Base-by-base conservation (phyloP, 2,888 invertebrate species). In the Polydrusus tereticollis region DNA sequence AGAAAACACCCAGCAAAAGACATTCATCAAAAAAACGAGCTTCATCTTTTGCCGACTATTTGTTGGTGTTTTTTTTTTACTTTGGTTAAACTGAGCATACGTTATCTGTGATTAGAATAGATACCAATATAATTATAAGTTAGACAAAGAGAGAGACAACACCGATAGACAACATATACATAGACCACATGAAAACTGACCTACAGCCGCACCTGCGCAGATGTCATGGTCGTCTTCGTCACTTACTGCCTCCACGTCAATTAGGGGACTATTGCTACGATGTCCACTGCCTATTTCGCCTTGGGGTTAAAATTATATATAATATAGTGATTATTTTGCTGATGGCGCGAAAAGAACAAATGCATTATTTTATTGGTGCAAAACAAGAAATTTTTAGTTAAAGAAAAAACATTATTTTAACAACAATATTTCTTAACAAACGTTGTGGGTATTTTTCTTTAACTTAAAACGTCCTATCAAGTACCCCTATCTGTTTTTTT, bases 231-330 rank as follows among this genome's bases (percentile, higher is more conserved):
- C 72, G 55, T 72, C 72, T 63, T 72, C 72, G 41, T 74, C 74
- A 77, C 90, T 90, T 78, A 90, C 88, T 80, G 89, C 89, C 86
- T 90, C 90, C 84, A 90, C 90, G 86, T 90, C 90, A 83, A 90
- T 89, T 86, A 90, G 88, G 82, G 91, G 90, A 86, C 90, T 90
- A 84, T 85, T 85, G 83, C 87, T 88, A 82, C 87, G 87, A 85
- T 86, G 88, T 77, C 82, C 84, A 85, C 86, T 87, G 84, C 88
- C 88, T 87, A 89, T 89, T 87, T 90, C 90, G 90, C 90, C 91
- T 90, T 86, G 29, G 59, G 65, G 58, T 73, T 47, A 21, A 60
- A 55, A 67, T 16, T 21, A n/a, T 50, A 18, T 50, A 26, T 16
- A 16, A 41, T 41, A 16, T 20, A 23, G 21, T 47, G n/a, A 47